phyloP scores from a whole-genome alignment of 1,140 invertebrate species.

The Linepithema humile region DNA sequence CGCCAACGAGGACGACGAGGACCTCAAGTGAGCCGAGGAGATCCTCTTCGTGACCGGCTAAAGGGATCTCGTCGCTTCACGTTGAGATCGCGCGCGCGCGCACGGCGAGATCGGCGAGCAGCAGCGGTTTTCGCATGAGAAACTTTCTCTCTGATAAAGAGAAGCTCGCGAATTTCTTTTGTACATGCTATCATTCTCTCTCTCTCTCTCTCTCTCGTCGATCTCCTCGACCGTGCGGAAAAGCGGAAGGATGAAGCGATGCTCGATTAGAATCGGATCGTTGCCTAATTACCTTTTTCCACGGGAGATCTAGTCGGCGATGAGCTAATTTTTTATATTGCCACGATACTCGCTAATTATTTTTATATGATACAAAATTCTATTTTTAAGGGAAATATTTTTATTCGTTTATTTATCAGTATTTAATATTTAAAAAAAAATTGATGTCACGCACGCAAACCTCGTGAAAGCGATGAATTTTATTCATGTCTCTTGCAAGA shows the following conservation, averaged over 20 bases:
- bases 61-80: conserved; percentile 53
- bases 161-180: conserved; percentile 22
- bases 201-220: background rate
- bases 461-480: background rate
- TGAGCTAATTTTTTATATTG: too few relatives aligned
- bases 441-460: background rate
- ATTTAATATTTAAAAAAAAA: background rate
- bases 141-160: background rate
- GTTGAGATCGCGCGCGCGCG: conserved; percentile 40
- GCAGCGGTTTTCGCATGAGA: background rate
- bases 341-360: background rate
- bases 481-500: background rate
- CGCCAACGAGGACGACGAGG: conserved; percentile 81
- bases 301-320: background rate
- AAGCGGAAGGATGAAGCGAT: conserved; percentile 4
- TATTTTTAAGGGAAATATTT: conserved; percentile 1
- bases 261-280: background rate
- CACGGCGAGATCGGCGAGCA: conserved; percentile 7
- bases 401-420: background rate
- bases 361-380: background rate
- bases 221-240: background rate
- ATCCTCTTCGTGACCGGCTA: conserved; percentile 52
- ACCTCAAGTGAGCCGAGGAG: conserved; percentile 78
- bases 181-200: background rate
- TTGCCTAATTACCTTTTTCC: background rate